Conservation (phyloP, 2,113 vertebrate genomes). For the Osmerus mordax region DNA sequence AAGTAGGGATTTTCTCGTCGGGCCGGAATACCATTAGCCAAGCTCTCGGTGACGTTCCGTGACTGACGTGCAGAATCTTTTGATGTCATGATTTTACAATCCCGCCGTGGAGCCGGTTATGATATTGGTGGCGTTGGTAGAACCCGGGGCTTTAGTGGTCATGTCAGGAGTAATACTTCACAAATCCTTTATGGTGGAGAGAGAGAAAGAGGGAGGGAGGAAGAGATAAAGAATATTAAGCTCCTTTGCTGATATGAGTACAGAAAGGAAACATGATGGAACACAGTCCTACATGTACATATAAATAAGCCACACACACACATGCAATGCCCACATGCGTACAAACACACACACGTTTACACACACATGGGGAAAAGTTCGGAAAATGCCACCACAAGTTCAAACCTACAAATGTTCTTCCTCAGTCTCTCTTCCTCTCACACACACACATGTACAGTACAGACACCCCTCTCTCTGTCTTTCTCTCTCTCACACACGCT, state of each 20-base stretch:
- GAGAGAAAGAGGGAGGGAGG: slow-evolving; percentile 5
- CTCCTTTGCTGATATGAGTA: slow-evolving; percentile 63
- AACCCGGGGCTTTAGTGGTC: slow-evolving; percentile 67
- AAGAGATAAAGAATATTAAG: slow-evolving; percentile 56
- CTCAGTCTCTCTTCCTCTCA: background rate
- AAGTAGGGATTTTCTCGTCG: slow-evolving; percentile 76
- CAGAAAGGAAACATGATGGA: slow-evolving; percentile 43
- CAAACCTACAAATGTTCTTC: too few species aligned
- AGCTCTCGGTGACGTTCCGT: slow-evolving; percentile 63
- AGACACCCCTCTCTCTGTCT: background rate
- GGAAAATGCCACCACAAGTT: too few species aligned
- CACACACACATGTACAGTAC: background rate
- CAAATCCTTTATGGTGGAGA: slow-evolving; percentile 71
- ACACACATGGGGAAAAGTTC: slow-evolving; percentile 13
- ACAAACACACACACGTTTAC: background rate
- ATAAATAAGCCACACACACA: slow-evolving; percentile 1
- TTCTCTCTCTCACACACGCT: background rate
- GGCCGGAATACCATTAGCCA: slow-evolving; percentile 71
- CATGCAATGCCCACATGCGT: slow-evolving; percentile 21
- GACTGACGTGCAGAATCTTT: slow-evolving; percentile 69
- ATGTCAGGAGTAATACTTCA: slow-evolving; percentile 72
- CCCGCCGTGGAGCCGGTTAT: slow-evolving; percentile 51
- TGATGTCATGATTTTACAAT: slow-evolving; percentile 72
- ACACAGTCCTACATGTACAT: slow-evolving; percentile 19
- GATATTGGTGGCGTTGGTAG: slow-evolving; percentile 65